Conservation (phyloP, 2,797 vertebrate species). For the Macrochelys suwanniensis region DNA sequence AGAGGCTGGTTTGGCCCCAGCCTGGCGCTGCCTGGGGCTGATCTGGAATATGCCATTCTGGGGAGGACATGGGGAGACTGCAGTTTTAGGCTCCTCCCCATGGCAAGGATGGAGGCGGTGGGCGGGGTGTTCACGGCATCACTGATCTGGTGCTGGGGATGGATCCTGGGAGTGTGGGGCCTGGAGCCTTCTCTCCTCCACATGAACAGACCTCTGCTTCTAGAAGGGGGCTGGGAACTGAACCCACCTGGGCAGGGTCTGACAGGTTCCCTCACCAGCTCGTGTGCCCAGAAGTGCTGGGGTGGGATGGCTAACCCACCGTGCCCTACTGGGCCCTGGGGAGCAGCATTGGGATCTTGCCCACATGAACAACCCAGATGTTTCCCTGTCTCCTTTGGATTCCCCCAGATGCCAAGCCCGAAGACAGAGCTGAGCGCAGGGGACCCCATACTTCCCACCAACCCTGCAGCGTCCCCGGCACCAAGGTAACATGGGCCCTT, state of each 20-base stretch:
- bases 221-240: no score
- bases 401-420: not conserved
- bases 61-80: not conserved
- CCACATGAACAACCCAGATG: not conserved
- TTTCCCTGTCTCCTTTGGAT: not conserved
- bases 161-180: no score
- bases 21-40: not conserved
- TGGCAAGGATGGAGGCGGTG: not conserved
- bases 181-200: no score
- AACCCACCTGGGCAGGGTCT: not conserved
- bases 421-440: not conserved
- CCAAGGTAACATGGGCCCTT: not conserved
- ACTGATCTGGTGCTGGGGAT: not conserved
- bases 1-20: not conserved
- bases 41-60: not conserved
- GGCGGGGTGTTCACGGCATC: not conserved
- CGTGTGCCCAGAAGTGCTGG: not conserved
- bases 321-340: not conserved
- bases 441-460: not conserved
- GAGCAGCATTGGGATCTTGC: not conserved
- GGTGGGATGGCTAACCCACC: not conserved
- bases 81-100: no score
- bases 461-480: not conserved
- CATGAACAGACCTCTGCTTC: no score
- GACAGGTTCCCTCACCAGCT: not conserved